phyloP scores from a whole-genome alignment of 1,140 invertebrate species.

The Leptoteleia sp. region DNA sequence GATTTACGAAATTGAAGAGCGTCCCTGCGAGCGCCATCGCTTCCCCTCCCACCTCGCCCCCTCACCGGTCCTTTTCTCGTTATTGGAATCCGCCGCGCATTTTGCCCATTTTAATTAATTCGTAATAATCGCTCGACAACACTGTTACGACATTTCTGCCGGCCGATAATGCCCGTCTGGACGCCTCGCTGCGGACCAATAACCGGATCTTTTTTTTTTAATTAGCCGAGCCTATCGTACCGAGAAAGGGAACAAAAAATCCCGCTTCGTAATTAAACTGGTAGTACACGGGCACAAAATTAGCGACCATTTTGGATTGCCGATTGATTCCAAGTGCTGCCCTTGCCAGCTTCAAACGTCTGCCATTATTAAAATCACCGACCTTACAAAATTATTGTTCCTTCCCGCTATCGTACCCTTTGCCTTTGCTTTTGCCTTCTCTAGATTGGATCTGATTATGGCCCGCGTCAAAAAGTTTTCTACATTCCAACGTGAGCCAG shows the following conservation, averaged over 20 bases:
- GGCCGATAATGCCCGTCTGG: constrained; percentile 30
- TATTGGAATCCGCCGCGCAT: constrained; percentile 55
- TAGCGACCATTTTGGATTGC: constrained; percentile 31
- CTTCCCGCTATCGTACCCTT: constrained; percentile 18
- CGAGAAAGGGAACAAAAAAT: constrained; percentile 46
- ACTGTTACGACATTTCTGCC: constrained; percentile 55
- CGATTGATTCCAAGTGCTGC: constrained; percentile 24
- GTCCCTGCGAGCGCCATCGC: constrained; percentile 24
- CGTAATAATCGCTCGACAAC: constrained; percentile 62
- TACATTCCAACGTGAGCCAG: background rate
- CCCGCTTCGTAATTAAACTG: constrained; percentile 46
- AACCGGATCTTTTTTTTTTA: constrained; percentile 58
- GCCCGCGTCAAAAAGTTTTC: constrained; percentile 37
- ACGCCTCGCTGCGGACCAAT: constrained; percentile 24
- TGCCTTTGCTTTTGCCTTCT: constrained; percentile 1
- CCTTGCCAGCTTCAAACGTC: constrained; percentile 19
- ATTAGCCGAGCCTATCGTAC: constrained; percentile 55
- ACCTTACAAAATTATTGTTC: constrained; percentile 22
- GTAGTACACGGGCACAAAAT: constrained; percentile 41
- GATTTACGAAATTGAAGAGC: constrained; percentile 74
- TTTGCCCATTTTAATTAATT: constrained; percentile 66
- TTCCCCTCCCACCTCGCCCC: constrained; percentile 1
- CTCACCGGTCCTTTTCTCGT: constrained; percentile 60
- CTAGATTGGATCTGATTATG: constrained; percentile 6
- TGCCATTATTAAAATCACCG: constrained; percentile 48